A percentile compares a stretch with the other conserved stretches of the same genome.
These are phyloP conservation scores for Ceuthmochares aereus DNA, from an alignment of 2,113 vertebrate species.

Conservation along the genomic window DNA sequence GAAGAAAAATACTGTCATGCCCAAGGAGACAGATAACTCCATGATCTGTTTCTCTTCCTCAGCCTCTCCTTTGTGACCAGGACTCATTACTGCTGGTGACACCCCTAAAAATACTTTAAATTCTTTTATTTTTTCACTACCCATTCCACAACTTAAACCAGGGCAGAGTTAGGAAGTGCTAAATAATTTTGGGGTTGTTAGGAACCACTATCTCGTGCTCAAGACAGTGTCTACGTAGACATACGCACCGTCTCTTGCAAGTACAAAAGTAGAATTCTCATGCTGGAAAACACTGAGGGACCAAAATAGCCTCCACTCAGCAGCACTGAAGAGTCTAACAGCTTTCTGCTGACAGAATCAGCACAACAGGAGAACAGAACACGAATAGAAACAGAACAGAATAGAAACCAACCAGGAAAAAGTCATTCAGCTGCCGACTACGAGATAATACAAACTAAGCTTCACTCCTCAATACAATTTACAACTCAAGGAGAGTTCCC, in stretches of 20 bases:
- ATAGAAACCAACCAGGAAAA: background rate
- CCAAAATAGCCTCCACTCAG: background rate
- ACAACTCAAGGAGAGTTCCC: background rate
- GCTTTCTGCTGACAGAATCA: background rate
- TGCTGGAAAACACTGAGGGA: background rate
- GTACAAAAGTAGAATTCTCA: background rate
- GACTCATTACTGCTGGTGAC: background rate
- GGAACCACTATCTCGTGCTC: background rate
- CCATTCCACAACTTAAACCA: background rate
- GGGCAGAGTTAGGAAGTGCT: background rate
- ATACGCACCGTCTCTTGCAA: background rate
- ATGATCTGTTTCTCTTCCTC: background rate
- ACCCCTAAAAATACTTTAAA: background rate
- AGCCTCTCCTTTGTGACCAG: background rate
- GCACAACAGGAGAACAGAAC: background rate
- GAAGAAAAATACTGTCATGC: background rate
- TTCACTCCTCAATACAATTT: background rate
- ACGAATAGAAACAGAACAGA: background rate
- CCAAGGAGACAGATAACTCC: background rate
- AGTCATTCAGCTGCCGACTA: background rate
- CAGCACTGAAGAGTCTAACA: background rate
- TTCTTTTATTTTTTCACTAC: background rate
- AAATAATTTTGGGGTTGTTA: background rate
- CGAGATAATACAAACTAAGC: background rate
- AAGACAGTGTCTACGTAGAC: accelerated